Percentiles rank a stretch among this genome's conserved stretches.
phyloP scores from a whole-genome alignment of 2,888 invertebrate genomes.

The Orthosia incerta region DNA sequence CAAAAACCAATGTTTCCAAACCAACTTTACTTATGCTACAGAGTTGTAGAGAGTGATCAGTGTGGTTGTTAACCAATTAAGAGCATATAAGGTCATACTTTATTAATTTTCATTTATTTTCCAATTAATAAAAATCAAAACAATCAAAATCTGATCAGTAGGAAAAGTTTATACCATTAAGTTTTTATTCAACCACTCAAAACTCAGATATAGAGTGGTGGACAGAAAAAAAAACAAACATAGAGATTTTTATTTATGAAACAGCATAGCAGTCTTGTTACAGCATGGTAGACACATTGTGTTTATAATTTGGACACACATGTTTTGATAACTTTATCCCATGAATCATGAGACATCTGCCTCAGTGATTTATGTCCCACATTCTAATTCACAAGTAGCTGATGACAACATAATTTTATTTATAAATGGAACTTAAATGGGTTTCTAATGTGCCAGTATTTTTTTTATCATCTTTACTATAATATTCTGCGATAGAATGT shows the following conservation, averaged over 20 bases:
- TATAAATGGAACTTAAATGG: constrained; percentile 31
- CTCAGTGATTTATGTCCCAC: constrained; percentile 63
- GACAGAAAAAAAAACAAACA: constrained; percentile 76
- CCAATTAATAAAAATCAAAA: constrained; percentile 13
- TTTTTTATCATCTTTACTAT: neutral
- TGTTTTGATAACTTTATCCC: constrained; percentile 71
- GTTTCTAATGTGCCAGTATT: constrained; percentile 29
- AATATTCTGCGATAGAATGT: neutral
- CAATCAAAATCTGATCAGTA: neutral
- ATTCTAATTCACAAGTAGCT: constrained; percentile 52
- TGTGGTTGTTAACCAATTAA: constrained; percentile 17
- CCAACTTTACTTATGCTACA: neutral
- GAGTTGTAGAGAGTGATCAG: neutral
- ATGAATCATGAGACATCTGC: constrained; percentile 81
- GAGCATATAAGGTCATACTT: neutral
- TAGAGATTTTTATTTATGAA: constrained; percentile 74
- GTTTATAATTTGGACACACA: constrained; percentile 77
- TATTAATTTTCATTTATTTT: neutral
- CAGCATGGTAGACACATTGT: constrained; percentile 70
- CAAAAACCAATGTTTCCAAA: neutral
- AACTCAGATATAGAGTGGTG: constrained; percentile 25
- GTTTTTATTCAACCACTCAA: constrained; percentile 39
- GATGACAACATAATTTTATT: constrained; percentile 48
- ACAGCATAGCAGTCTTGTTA: constrained; percentile 63
- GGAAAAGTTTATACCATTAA: constrained; percentile 17